phyloP scores from a whole-genome alignment of 2,888 invertebrate genomes.

The Cryptophagus acutangulus region DNA sequence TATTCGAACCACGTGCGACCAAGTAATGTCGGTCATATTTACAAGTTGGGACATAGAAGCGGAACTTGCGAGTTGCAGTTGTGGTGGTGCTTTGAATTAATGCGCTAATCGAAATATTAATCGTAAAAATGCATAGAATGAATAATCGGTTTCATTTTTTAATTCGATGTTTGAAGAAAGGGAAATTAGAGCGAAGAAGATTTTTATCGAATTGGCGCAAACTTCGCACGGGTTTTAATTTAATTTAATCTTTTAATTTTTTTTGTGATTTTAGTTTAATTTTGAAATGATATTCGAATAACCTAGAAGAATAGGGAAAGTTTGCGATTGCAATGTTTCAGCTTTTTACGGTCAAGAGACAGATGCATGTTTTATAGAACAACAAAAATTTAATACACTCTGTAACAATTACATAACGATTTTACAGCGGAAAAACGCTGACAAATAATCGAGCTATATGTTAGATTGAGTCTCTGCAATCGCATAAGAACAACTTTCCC shows the following conservation, averaged over 20 bases:
- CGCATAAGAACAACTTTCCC: slow-evolving; percentile 25
- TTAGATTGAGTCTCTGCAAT: no score
- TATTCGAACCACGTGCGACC: no score
- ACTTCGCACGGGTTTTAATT: no score
- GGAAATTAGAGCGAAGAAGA: no score
- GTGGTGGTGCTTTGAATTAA: slow-evolving; percentile 1
- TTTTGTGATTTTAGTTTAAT: no score
- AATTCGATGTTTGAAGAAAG: slow-evolving; percentile 15
- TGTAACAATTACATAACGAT: slow-evolving; percentile 20
- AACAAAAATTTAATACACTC: slow-evolving; percentile 22
- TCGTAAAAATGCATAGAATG: no score
- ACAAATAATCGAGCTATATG: slow-evolving; percentile 18
- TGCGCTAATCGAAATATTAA: no score
- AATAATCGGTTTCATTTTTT: slow-evolving; percentile 14
- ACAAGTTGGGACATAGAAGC: slow-evolving; percentile 13
- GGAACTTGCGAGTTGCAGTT: slow-evolving; percentile 11
- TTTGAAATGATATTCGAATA: no score
- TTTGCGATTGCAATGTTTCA: slow-evolving; percentile 15
- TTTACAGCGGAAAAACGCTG: slow-evolving; percentile 22
- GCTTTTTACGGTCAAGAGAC: slow-evolving; percentile 23
- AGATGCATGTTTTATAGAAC: slow-evolving; percentile 24
- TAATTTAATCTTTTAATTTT: no score
- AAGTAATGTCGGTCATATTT: slow-evolving; percentile 22
- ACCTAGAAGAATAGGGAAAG: slow-evolving; percentile 22
- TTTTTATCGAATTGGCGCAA: no score